phyloP scores from a whole-genome alignment of 2,888 invertebrate genomes.

The Drosophila merina region DNA sequence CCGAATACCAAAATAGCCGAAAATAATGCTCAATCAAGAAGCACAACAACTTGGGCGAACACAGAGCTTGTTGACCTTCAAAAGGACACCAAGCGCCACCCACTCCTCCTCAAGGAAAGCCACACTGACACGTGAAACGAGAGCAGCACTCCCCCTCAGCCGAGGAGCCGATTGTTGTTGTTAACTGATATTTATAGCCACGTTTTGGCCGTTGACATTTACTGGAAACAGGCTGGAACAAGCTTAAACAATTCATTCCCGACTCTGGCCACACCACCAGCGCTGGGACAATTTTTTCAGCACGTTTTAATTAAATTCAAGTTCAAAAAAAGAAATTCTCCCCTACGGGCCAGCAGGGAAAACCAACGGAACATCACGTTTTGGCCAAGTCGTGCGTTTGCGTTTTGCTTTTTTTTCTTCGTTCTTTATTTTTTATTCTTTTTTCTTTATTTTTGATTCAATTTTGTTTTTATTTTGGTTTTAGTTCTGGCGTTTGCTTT shows the following conservation, averaged over 20 bases:
- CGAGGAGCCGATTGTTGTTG: constrained; percentile 20
- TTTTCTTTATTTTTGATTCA: neutral
- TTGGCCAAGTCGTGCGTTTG: constrained; percentile 59
- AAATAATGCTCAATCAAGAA: constrained; percentile 45
- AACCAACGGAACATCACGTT: constrained; percentile 65
- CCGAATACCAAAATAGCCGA: constrained; percentile 53
- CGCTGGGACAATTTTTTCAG: constrained; percentile 6
- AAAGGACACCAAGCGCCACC: constrained; percentile 68
- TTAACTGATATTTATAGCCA: constrained; percentile 60
- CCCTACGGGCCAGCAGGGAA: constrained; percentile 17
- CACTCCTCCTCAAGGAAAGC: constrained; percentile 15
- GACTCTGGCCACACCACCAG: constrained; percentile 14
- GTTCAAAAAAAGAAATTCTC: constrained; percentile 52
- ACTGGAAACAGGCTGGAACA: constrained; percentile 34
- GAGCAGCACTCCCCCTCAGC: constrained; percentile 35
- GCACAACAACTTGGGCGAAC: constrained; percentile 24
- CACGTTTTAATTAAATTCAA: constrained; percentile 59
- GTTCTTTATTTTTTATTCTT: too few relatives aligned
- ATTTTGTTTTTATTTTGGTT: constrained; percentile 38
- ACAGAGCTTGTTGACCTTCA: constrained; percentile 71
- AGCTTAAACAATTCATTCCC: constrained; percentile 38
- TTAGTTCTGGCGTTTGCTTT: constrained; percentile 12
- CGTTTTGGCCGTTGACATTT: constrained; percentile 70
- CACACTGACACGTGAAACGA: constrained; percentile 35
- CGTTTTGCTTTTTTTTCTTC: too few relatives aligned